Evolutionary conservation across 2,888 invertebrate species (phyloP).

Genomic region (Macrosiphum euphorbiae): DNA sequence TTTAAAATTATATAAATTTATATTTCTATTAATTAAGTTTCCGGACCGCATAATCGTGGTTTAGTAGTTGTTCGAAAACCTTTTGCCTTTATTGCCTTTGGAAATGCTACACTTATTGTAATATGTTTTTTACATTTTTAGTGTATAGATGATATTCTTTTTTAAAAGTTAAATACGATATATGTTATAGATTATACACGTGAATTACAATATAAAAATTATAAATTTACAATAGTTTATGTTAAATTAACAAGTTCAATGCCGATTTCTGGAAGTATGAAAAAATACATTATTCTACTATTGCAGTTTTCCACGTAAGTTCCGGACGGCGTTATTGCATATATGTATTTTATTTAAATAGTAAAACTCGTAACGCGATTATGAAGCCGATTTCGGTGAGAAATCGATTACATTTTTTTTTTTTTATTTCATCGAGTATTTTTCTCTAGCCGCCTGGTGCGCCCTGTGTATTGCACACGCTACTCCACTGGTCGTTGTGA

Average conservation of each 20-base stretch:
- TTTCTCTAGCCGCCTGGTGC: slow-evolving; percentile 30
- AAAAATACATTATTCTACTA: neutral
- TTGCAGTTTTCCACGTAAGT: neutral
- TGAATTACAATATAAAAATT: neutral
- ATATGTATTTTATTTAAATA: neutral
- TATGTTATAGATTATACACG: neutral
- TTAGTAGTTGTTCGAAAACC: neutral
- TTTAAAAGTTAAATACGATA: neutral
- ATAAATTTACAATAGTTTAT: neutral
- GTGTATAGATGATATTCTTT: neutral
- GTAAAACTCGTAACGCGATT: neutral
- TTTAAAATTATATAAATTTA: neutral
- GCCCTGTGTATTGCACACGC: neutral
- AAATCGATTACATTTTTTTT: neutral
- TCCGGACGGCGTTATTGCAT: no score
- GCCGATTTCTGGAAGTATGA: neutral
- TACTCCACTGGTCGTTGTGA: neutral
- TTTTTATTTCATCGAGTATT: neutral
- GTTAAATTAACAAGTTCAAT: neutral
- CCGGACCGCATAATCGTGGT: neutral
- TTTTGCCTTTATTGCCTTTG: neutral
- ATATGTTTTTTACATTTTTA: neutral
- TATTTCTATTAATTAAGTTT: neutral
- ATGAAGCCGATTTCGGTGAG: neutral
- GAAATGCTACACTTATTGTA: neutral